These are phyloP conservation scores for Volucella inflata DNA, from an alignment of 2,888 invertebrate genomes.

Conservation along the genomic window DNA sequence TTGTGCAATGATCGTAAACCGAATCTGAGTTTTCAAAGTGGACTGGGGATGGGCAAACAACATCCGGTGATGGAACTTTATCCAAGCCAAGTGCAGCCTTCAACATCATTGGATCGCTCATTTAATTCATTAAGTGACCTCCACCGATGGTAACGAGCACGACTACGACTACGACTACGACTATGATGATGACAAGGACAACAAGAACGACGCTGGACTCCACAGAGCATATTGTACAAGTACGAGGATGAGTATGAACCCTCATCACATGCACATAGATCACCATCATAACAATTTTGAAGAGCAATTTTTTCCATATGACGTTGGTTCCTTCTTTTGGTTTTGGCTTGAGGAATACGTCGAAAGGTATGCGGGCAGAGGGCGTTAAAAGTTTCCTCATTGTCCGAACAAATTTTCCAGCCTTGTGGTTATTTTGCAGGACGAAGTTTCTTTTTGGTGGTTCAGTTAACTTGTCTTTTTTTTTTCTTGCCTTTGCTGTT, in stretches of 20 bases:
- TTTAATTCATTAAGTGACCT: constrained; percentile 72
- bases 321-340: constrained; percentile 55
- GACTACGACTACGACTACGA: too few species aligned
- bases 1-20: constrained; percentile 59
- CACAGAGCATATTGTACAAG: too few species aligned
- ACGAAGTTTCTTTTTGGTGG: constrained; percentile 67
- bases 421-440: constrained; percentile 69
- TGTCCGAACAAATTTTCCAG: constrained; percentile 64
- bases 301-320: constrained; percentile 73
- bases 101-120: constrained; percentile 57
- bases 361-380: neutral
- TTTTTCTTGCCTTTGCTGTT: constrained; percentile 11
- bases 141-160: constrained; percentile 1
- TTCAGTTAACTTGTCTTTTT: constrained; percentile 26
- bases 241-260: too few species aligned
- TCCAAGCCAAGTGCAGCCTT: constrained; percentile 8
- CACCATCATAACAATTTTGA: constrained; percentile 70
- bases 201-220: constrained; percentile 13
- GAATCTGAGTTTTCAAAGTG: neutral
- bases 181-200: constrained; percentile 22
- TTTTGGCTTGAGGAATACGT: constrained; percentile 2
- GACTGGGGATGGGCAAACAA: neutral
- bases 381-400: constrained; percentile 65
- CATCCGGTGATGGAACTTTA: constrained; percentile 55
- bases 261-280: constrained; percentile 53